Conservation (phyloP, 2,113 vertebrate genomes). For the Ochotona princeps region DNA sequence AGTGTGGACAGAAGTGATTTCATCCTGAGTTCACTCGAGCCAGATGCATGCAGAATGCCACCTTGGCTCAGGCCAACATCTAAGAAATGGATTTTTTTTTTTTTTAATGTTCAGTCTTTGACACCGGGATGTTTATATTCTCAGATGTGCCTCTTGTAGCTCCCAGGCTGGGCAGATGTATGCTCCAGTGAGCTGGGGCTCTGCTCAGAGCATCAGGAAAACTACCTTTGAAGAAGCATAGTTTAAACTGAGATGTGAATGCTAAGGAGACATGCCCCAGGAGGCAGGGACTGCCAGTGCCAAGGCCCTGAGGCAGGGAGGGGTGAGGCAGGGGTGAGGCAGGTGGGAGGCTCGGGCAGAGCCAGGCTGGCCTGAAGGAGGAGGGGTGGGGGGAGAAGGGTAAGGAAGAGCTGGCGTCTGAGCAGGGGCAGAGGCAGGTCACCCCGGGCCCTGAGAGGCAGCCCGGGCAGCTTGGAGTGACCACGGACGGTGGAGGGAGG, state of each 20-base stretch:
- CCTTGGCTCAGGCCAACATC: fast-evolving
- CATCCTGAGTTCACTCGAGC: neutral
- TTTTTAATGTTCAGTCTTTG: neutral
- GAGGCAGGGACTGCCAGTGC: neutral
- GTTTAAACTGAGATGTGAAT: neutral
- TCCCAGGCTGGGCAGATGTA: neutral
- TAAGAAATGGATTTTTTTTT: neutral
- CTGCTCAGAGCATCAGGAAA: neutral
- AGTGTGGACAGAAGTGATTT: no score
- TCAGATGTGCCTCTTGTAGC: neutral
- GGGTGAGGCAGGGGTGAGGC: fast-evolving
- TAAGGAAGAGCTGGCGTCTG: neutral
- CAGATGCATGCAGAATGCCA: neutral
- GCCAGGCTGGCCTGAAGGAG: neutral
- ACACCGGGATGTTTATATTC: neutral
- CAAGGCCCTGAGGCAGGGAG: neutral
- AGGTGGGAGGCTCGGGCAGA: fast-evolving
- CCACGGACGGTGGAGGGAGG: no score
- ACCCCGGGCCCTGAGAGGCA: neutral
- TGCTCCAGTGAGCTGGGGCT: fast-evolving
- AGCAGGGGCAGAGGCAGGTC: neutral
- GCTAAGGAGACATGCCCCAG: neutral
- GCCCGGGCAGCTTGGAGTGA: neutral
- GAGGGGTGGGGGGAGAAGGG: no score
- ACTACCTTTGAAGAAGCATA: neutral